phyloP scores from a whole-genome alignment of 2,888 invertebrate species.

The Uropetala carovei region DNA sequence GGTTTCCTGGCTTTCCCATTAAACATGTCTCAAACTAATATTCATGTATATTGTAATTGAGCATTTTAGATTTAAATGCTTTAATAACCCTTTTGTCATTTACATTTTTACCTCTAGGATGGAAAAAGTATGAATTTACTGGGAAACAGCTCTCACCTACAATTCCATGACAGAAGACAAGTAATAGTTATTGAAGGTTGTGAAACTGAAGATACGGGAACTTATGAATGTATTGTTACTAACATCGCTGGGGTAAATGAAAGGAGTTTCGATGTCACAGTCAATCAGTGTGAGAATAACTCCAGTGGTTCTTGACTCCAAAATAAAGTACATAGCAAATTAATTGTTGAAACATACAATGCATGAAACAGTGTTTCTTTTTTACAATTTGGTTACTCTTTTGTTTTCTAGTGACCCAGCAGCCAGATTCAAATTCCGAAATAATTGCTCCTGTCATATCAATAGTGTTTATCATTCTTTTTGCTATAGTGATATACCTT shows the following conservation, averaged over 20 bases:
- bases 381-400: neutral
- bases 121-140: neutral
- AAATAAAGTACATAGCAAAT: neutral
- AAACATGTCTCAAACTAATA: no score
- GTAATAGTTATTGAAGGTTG: neutral
- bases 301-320: neutral
- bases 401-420: neutral
- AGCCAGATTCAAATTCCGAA: neutral
- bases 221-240: neutral
- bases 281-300: conserved; percentile 4
- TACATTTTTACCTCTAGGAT: neutral
- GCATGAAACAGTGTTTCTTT: neutral
- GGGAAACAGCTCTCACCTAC: neutral
- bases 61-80: no score
- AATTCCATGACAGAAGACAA: conserved; percentile 1
- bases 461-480: conserved; percentile 30
- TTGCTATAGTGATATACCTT: conserved; percentile 15
- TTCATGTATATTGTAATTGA: no score
- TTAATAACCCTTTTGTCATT: neutral
- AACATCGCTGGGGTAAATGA: neutral
- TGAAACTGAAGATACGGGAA: neutral
- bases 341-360: no score
- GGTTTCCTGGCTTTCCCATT: no score
- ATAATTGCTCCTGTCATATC: neutral
- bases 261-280: neutral